Conservation (phyloP, 2,113 vertebrate species). For the Zapus hudsonius region DNA sequence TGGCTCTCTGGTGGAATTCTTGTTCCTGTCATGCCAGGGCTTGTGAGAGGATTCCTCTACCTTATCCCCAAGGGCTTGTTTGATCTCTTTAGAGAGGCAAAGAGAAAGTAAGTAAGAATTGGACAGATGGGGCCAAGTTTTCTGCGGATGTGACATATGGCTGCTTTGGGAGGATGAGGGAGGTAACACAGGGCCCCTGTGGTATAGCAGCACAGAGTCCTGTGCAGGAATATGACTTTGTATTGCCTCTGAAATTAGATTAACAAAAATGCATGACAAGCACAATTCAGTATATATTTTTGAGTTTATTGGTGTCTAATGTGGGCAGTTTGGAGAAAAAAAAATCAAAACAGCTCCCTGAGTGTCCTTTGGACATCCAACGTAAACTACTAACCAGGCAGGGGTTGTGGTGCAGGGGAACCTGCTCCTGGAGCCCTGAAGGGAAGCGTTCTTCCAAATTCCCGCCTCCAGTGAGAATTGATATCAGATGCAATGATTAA, state of each 20-base stretch:
- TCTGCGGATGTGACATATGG: background rate
- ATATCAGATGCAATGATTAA: constrained; percentile 82
- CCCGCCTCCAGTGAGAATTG: constrained; percentile 73
- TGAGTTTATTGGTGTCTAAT: background rate
- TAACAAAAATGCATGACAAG: background rate
- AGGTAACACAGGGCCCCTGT: background rate
- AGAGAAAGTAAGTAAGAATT: background rate
- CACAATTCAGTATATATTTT: background rate
- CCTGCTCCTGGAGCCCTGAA: background rate
- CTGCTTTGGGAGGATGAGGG: background rate
- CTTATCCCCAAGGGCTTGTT: background rate
- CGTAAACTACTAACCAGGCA: background rate
- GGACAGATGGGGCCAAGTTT: background rate
- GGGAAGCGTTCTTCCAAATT: background rate
- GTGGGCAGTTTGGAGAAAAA: background rate
- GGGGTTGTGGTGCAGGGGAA: background rate
- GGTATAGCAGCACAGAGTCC: background rate
- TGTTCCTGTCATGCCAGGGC: background rate
- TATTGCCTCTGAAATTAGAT: constrained; percentile 5
- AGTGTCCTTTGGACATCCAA: background rate
- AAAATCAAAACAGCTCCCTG: too few species aligned
- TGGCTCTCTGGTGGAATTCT: background rate
- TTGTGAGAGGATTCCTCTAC: background rate
- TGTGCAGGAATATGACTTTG: background rate
- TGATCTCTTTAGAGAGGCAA: constrained; percentile 32